A percentile compares a stretch with the other conserved stretches of the same genome.
Evolutionary conservation across 1,140 invertebrate genomes (phyloP).

Genomic region (Pinna nobilis): DNA sequence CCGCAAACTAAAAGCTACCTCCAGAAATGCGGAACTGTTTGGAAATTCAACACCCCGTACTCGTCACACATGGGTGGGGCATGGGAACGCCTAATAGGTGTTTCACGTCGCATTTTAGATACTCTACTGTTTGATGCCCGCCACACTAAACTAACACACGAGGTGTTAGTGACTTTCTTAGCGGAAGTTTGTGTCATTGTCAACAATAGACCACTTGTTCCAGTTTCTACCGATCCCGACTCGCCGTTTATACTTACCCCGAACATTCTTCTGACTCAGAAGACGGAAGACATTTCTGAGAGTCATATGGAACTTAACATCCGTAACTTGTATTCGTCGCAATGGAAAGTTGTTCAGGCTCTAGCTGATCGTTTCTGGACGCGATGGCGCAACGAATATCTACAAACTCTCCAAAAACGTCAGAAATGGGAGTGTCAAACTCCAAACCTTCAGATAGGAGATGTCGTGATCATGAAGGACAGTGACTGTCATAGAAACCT

Average conservation of each 20-base stretch:
- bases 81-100: conserved; percentile 24
- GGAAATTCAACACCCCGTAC: conserved; percentile 25
- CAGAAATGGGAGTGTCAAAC: neutral
- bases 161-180: conserved; percentile 26
- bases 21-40: neutral
- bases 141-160: conserved; percentile 15
- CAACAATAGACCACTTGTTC: neutral
- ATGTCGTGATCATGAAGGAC: conserved; percentile 34
- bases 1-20: neutral
- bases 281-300: neutral
- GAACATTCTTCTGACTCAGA: conserved; percentile 10
- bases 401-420: conserved; percentile 12
- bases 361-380: conserved; percentile 36
- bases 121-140: conserved; percentile 4
- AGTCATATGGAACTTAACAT: neutral
- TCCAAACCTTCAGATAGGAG: conserved; percentile 19
- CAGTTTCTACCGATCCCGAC: neutral
- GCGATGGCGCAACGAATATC: conserved; percentile 25
- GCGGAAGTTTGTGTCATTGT: conserved; percentile 17
- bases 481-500: conserved; percentile 13
- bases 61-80: conserved; percentile 29
- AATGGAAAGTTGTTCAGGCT: conserved; percentile 33
- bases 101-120: neutral
- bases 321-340: conserved; percentile 9
- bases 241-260: neutral